A percentile compares a stretch with the other conserved stretches of the same genome.
phyloP scores from a whole-genome alignment of 2,113 vertebrate species.

The Amphiprion percula region DNA sequence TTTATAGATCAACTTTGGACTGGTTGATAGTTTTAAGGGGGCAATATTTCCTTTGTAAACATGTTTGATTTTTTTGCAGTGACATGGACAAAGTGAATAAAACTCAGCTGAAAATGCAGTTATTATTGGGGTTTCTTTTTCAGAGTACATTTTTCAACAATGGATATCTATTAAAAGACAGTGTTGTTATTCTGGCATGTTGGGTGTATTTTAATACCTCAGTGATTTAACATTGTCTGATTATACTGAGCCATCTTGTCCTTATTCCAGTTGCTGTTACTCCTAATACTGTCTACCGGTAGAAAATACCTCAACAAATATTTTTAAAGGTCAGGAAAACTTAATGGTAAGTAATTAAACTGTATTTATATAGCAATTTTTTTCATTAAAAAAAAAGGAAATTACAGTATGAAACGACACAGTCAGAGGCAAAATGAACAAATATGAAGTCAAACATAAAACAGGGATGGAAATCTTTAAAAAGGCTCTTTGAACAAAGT shows the following conservation, averaged over 20 bases:
- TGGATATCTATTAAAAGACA: too few species aligned
- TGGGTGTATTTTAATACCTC: too few species aligned
- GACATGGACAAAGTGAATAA: constrained; percentile 52
- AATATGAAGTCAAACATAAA: too few species aligned
- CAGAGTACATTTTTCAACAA: background rate
- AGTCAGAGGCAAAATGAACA: too few species aligned
- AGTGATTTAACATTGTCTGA: background rate
- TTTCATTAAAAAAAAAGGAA: too few species aligned
- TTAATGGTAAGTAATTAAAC: too few species aligned
- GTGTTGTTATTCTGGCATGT: too few species aligned
- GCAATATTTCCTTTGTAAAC: constrained; percentile 49
- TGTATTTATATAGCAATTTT: too few species aligned
- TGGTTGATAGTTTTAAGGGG: background rate
- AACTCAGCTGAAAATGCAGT: constrained; percentile 24
- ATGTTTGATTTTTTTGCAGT: constrained; percentile 61
- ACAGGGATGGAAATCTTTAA: too few species aligned
- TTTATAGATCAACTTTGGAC: constrained; percentile 40
- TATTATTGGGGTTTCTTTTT: constrained; percentile 19
- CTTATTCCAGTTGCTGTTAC: constrained; percentile 1
- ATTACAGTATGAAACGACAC: too few species aligned
- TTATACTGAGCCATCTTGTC: background rate
- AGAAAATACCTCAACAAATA: background rate
- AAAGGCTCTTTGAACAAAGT: too few species aligned
- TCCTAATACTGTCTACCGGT: background rate
- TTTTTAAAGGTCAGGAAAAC: too few species aligned